Evolutionary conservation across 2,113 vertebrate species (phyloP).

Genomic region (Larimichthys polyactis): DNA sequence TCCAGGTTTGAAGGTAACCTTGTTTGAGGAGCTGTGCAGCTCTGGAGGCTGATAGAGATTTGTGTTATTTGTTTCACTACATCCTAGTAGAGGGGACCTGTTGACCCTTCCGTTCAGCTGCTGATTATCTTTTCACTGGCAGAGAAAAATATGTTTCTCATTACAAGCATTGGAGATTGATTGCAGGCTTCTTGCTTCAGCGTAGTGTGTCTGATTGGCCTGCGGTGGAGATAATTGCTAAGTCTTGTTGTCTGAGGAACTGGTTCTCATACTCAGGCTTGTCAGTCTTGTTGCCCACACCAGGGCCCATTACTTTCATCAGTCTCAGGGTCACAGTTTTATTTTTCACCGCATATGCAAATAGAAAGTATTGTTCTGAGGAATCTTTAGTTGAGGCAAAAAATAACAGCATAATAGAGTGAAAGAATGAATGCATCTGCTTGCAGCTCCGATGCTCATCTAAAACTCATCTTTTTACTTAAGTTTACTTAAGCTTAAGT

Average conservation of each 20-base stretch:
- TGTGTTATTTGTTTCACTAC: conserved; percentile 60
- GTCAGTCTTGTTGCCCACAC: conserved; percentile 45
- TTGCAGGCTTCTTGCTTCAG: conserved; percentile 58
- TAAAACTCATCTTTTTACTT: no score
- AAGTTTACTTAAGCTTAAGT: neutral
- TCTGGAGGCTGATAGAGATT: conserved; percentile 53
- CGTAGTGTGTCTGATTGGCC: conserved; percentile 72
- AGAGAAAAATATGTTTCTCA: conserved; percentile 79
- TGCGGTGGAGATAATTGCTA: conserved; percentile 72
- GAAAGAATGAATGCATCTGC: conserved; percentile 12
- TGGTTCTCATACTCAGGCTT: conserved; percentile 33
- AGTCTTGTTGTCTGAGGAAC: conserved; percentile 63
- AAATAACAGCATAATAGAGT: conserved; percentile 29
- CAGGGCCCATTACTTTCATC: conserved; percentile 34
- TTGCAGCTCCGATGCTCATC: neutral
- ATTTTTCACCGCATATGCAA: conserved; percentile 53
- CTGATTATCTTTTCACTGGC: conserved; percentile 77
- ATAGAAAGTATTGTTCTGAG: conserved; percentile 13
- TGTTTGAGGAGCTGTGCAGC: conserved; percentile 44
- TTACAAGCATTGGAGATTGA: conserved; percentile 75
- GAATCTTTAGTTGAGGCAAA: conserved; percentile 15
- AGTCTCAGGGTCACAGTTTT: conserved; percentile 41
- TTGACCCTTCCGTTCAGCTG: conserved; percentile 69
- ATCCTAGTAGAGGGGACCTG: conserved; percentile 60
- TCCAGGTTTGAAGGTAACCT: conserved; percentile 60